Conservation (phyloP, 1,140 invertebrate genomes). For the Euwallacea similis region DNA sequence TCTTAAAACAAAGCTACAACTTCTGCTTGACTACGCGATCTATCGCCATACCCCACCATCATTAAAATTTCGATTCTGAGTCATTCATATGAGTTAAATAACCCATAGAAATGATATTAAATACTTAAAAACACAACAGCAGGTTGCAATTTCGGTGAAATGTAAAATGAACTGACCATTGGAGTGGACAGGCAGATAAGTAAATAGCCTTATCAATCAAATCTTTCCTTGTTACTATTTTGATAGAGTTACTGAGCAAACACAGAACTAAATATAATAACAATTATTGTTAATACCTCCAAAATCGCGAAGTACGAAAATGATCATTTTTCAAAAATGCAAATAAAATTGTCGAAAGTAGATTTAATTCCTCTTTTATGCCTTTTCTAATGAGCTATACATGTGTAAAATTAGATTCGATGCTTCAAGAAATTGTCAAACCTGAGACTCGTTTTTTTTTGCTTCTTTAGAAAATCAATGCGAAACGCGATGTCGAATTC, state of each 20-base stretch:
- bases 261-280: no score
- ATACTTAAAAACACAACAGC: no score
- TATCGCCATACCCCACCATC: conserved; percentile 18
- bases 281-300: no score
- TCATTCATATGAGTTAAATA: neutral
- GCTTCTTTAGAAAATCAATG: no score
- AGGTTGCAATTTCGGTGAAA: no score
- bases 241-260: no score
- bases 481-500: no score
- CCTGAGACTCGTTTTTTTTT: no score
- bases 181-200: no score
- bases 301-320: neutral
- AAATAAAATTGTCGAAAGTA: neutral
- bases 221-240: neutral
- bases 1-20: conserved; percentile 21
- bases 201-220: neutral
- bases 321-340: neutral
- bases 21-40: conserved; percentile 26
- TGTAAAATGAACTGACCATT: no score
- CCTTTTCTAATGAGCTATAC: neutral
- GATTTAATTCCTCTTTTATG: neutral
- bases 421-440: no score
- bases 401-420: no score
- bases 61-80: conserved; percentile 31
- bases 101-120: neutral